phyloP scores from a whole-genome alignment of 2,797 vertebrate genomes.

The Toxotes lorentzi region DNA sequence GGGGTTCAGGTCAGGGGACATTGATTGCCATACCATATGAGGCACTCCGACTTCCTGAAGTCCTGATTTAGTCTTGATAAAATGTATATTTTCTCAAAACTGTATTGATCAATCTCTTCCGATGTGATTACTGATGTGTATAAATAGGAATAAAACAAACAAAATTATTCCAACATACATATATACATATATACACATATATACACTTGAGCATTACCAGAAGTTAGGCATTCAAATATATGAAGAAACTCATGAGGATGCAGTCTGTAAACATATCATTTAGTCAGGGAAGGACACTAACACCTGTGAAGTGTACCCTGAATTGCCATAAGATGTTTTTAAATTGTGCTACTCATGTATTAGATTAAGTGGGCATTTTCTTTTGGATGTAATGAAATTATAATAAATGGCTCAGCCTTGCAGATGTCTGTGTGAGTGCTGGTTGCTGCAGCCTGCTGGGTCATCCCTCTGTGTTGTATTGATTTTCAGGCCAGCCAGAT shows the following conservation, averaged over 20 bases:
- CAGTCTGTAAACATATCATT: background rate
- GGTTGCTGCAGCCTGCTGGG: constrained; percentile 40
- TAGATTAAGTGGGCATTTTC: constrained; percentile 17
- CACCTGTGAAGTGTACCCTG: background rate
- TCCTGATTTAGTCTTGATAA: too few species aligned
- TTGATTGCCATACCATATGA: too few species aligned
- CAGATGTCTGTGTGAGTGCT: constrained; percentile 38
- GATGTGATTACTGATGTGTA: too few species aligned
- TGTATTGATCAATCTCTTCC: too few species aligned
- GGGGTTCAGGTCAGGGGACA: too few species aligned
- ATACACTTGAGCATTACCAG: background rate
- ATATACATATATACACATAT: too few species aligned
- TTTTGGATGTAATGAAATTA: constrained; percentile 7
- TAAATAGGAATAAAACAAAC: too few species aligned
- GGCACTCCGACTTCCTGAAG: too few species aligned
- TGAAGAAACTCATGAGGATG: constrained; percentile 4
- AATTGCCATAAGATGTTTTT: constrained; percentile 15
- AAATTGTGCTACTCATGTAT: constrained; percentile 8
- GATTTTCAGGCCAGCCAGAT: constrained; percentile 64
- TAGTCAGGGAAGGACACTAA: background rate
- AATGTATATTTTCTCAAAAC: too few species aligned
- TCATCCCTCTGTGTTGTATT: constrained; percentile 46
- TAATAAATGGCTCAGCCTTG: background rate
- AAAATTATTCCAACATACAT: too few species aligned
- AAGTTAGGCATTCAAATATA: background rate